Evolutionary conservation across 2,113 vertebrate species (phyloP).

Genomic region (Pseudorasbora parva): DNA sequence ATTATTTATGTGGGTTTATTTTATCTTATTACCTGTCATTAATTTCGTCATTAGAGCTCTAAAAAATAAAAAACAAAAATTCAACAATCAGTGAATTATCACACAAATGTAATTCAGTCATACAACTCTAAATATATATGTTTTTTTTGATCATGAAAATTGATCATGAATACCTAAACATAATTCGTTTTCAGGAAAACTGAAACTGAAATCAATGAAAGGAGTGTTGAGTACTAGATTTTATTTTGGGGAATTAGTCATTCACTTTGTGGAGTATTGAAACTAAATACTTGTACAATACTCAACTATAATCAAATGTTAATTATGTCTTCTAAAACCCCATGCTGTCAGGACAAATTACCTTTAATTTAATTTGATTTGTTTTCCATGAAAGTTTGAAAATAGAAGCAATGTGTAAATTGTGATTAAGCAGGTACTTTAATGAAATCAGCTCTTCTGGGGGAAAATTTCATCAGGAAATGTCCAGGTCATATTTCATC

Average conservation of each 20-base stretch:
- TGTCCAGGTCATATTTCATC: not conserved
- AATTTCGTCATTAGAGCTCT: conserved; percentile 72
- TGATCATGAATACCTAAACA: not conserved
- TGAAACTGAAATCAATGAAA: too few relatives aligned
- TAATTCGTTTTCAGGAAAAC: not conserved
- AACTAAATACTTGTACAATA: not conserved
- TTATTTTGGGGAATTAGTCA: not conserved
- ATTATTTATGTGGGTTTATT: not conserved
- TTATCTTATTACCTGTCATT: conserved; percentile 71
- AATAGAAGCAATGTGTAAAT: not conserved
- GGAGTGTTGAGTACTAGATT: not conserved
- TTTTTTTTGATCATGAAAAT: not conserved
- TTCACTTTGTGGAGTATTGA: not conserved
- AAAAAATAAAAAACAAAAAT: conserved; percentile 55
- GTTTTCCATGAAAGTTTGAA: not conserved
- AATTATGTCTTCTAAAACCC: not conserved
- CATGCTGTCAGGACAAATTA: not conserved
- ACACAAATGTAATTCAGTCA: not conserved
- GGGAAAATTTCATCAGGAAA: not conserved
- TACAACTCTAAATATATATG: not conserved
- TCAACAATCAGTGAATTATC: conserved; percentile 21
- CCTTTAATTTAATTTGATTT: not conserved
- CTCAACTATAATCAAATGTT: not conserved
- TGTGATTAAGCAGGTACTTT: not conserved
- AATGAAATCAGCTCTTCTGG: not conserved